These are phyloP conservation scores for Scomber scombrus DNA, from an alignment of 2,113 vertebrate genomes.

Conservation along the genomic window DNA sequence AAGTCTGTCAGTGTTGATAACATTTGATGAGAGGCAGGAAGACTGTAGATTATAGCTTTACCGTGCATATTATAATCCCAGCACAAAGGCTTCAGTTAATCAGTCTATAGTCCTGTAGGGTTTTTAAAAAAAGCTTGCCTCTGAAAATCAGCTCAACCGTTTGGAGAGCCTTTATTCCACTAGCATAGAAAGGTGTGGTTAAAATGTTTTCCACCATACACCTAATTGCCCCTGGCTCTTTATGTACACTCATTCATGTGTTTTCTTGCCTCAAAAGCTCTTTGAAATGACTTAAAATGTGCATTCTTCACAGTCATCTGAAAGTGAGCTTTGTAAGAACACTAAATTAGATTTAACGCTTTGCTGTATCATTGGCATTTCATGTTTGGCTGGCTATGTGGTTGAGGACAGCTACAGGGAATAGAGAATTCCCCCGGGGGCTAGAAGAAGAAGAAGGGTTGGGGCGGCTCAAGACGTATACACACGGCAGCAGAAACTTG, in stretches of 20 bases:
- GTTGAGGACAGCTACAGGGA: constrained; percentile 26
- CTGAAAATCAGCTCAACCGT: constrained; percentile 6
- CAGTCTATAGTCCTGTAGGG: not conserved
- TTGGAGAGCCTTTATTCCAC: constrained; percentile 1
- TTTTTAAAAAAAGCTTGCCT: not conserved
- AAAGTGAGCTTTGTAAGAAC: constrained; percentile 59
- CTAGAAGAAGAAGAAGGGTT: not conserved
- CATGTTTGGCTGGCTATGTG: constrained; percentile 36
- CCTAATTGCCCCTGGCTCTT: not conserved
- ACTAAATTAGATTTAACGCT: constrained; percentile 66
- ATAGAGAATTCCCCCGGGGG: constrained; percentile 35
- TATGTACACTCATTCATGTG: constrained; percentile 8
- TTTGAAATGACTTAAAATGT: constrained; percentile 49
- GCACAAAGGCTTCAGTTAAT: not conserved
- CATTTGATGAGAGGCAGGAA: not conserved
- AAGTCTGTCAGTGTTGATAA: constrained; percentile 25
- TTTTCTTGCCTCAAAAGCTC: constrained; percentile 11
- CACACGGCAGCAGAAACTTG: constrained; percentile 33
- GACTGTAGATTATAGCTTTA: not conserved
- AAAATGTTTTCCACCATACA: constrained; percentile 13
- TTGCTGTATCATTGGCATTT: constrained; percentile 65
- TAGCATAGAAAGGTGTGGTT: constrained; percentile 36
- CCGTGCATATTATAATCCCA: not conserved
- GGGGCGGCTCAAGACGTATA: constrained; percentile 16
- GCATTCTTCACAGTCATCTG: constrained; percentile 26